These are phyloP conservation scores for Achatina immaculata DNA, from an alignment of 1,140 invertebrate species.

Conservation along the genomic window DNA sequence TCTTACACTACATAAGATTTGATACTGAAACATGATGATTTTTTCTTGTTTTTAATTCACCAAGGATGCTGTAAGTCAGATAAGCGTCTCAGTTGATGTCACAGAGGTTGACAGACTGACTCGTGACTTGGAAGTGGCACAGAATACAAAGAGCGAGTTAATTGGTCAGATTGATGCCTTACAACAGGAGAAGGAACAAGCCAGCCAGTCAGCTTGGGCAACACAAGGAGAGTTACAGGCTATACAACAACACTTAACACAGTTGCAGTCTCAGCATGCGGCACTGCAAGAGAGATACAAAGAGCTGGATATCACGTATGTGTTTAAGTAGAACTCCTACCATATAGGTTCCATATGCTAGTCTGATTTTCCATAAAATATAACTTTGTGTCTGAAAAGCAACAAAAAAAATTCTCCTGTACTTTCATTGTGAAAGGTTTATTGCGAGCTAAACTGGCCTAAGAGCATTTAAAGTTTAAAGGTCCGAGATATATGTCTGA, in stretches of 20 bases:
- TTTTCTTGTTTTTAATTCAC: too few species aligned
- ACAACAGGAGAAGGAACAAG: constrained; percentile 52
- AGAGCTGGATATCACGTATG: constrained; percentile 48
- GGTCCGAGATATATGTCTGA: too few species aligned
- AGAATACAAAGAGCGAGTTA: constrained; percentile 43
- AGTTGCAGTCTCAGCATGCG: constrained; percentile 54
- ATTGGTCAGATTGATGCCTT: constrained; percentile 47
- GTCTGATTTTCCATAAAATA: too few species aligned
- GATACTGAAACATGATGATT: too few species aligned
- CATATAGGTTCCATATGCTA: too few species aligned
- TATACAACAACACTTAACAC: constrained; percentile 69
- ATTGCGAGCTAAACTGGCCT: too few species aligned
- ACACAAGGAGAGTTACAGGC: constrained; percentile 49
- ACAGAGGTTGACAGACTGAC: constrained; percentile 46
- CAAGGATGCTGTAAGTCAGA: constrained; percentile 44
- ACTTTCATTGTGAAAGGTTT: too few species aligned
- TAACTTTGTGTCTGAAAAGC: too few species aligned
- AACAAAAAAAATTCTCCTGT: too few species aligned
- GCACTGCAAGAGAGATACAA: constrained; percentile 63
- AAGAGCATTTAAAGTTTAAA: too few species aligned
- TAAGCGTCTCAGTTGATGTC: constrained; percentile 42
- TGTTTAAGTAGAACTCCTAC: too few species aligned
- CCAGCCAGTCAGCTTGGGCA: constrained; percentile 48
- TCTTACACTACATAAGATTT: too few species aligned
- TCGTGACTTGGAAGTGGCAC: constrained; percentile 43